Conservation (phyloP, 2,113 vertebrate species). For the Lagopus muta region DNA sequence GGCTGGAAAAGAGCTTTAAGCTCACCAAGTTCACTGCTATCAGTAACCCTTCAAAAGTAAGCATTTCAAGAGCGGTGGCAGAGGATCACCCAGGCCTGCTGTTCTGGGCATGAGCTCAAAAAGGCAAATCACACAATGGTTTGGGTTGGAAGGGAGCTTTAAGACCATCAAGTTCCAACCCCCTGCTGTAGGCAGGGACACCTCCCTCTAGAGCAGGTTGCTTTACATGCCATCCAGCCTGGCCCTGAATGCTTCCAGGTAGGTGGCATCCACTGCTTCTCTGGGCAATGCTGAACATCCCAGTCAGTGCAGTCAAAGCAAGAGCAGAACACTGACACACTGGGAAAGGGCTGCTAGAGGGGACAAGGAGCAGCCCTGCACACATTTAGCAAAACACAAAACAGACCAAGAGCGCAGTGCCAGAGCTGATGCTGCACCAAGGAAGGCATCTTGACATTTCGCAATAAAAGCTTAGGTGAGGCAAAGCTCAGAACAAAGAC, state of each 20-base stretch:
- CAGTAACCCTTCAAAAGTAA: conserved; percentile 17
- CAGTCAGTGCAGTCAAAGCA: not conserved
- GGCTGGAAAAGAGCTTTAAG: too few species aligned
- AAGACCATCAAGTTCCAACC: too few species aligned
- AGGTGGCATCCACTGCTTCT: too few species aligned
- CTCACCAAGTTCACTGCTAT: not conserved
- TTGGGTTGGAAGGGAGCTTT: too few species aligned
- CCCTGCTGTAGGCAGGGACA: too few species aligned
- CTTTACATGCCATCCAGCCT: too few species aligned
- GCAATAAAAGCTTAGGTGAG: not conserved
- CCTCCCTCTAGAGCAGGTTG: too few species aligned
- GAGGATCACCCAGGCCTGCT: not conserved
- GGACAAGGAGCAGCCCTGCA: not conserved
- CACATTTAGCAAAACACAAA: not conserved
- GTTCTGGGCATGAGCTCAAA: fast-evolving
- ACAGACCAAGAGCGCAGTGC: fast-evolving
- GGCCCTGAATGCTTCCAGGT: too few species aligned
- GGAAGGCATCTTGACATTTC: not conserved
- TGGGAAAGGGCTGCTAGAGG: not conserved
- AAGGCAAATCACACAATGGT: not conserved
- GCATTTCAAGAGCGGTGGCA: not conserved
- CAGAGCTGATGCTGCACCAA: fast-evolving
- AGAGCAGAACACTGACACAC: not conserved
- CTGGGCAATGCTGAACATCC: not conserved
- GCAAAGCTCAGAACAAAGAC: not conserved